These are phyloP conservation scores for Hypothenemus hampei DNA, from an alignment of 1,140 invertebrate genomes.

Conservation along the genomic window DNA sequence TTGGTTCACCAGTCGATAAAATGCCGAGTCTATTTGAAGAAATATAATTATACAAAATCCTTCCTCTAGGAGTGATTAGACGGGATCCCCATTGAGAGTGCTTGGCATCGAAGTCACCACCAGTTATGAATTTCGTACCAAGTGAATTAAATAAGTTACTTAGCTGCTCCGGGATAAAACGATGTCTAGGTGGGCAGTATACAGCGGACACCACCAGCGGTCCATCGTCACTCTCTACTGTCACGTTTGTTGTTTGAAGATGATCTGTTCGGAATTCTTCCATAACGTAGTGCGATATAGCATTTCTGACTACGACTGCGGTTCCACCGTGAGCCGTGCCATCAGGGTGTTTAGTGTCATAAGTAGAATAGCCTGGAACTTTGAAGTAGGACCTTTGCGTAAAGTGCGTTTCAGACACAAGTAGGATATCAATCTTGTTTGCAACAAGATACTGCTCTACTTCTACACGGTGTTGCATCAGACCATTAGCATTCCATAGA, in stretches of 20 bases:
- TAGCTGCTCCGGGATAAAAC: no score
- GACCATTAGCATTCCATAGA: conserved; percentile 34
- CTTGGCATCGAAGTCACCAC: conserved; percentile 47
- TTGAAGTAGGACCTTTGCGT: conserved; percentile 26
- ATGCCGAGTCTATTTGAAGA: conserved; percentile 25
- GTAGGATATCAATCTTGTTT: conserved; percentile 34
- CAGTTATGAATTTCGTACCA: conserved; percentile 41
- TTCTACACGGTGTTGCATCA: conserved; percentile 29
- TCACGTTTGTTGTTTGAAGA: conserved; percentile 28
- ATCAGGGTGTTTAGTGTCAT: conserved; percentile 33
- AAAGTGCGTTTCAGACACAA: conserved; percentile 38
- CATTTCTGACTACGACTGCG: conserved; percentile 31
- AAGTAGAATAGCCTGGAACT: conserved; percentile 27
- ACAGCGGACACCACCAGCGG: conserved; percentile 36
- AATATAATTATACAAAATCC: conserved; percentile 36
- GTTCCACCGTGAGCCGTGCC: conserved; percentile 33
- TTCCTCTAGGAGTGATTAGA: conserved; percentile 35
- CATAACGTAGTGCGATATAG: conserved; percentile 24
- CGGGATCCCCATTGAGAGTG: conserved; percentile 44
- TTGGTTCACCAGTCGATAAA: conserved; percentile 41
- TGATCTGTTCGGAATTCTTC: conserved; percentile 15
- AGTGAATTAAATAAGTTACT: conserved; percentile 35
- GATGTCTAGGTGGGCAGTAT: conserved; percentile 40
- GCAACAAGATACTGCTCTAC: conserved; percentile 26
- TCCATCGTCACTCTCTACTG: neutral